Evolutionary conservation across 1,140 invertebrate genomes (phyloP), one percentile per base, ranked within the genome.

Genomic region (Drosophila mojavensis): DNA sequence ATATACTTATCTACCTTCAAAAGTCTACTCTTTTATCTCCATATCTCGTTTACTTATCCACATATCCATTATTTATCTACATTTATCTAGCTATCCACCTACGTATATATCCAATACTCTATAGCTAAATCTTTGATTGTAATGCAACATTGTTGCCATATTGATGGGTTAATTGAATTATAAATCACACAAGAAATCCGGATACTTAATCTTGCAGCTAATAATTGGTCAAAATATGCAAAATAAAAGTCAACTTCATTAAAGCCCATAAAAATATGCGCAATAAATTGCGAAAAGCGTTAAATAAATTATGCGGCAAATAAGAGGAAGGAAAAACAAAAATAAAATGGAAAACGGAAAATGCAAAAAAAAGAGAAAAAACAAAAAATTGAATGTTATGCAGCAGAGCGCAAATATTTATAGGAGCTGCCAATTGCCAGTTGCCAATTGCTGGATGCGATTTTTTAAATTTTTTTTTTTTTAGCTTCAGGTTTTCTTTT

Each of bases 221-320:
- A 72, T 66, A 36, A 39, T 47, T 67, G 70, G 15, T 55, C 68
- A 56, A 58, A 71, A 50, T 64, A 65, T 71, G 50, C 50, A 41
- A 73, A 55, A 67, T 55, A 73, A 73, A 67, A 53, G 70, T 67
- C 70, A 73, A 53, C 63, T 65, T 69, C 66, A 69, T 69, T 62
- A 62, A 28, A 36, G 53, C 60, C 15, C 15, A 24, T 11, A 36
- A 45, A 48, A 65, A 53, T 33, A 72, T 66, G 69, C 15, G 55
- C 63, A 41, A 67, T 72, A 72, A 72, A 72, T 72, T 72, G 62
- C 36, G 10, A 58, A 66, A 67, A 60, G 28, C 48, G 43, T 58
- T 71, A 51, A 30, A 71, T 59, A 71, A 65, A 65, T 66, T 58
- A 20, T 24, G 26, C 28, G 3, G 28, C 28, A 3, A 15, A 24